A percentile compares a stretch with the other conserved stretches of the same genome.
These are phyloP conservation scores for Peucedramus taeniatus DNA, from an alignment of 2,113 vertebrate species.

Conservation along the genomic window DNA sequence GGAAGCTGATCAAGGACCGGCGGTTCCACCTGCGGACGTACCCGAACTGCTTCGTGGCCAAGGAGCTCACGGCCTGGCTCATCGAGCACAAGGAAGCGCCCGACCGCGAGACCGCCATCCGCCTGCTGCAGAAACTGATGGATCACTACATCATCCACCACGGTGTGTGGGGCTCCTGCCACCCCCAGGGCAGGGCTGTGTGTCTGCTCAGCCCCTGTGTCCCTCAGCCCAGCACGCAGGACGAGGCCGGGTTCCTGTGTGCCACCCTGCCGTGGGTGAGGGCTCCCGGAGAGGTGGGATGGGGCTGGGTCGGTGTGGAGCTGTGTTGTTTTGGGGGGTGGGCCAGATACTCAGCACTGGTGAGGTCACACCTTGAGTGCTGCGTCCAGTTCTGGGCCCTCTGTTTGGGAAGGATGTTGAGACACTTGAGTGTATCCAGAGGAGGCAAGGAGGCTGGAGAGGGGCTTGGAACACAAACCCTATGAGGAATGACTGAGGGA, in stretches of 20 bases:
- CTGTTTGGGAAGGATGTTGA: neutral
- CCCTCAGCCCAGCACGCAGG: neutral
- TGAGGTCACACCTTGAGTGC: neutral
- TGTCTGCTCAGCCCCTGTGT: accelerated
- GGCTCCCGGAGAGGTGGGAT: neutral
- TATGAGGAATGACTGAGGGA: neutral
- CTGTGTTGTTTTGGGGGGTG: neutral
- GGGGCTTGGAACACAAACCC: neutral
- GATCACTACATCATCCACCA: conserved; percentile 87
- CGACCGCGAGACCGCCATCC: conserved; percentile 75
- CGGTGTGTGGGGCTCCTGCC: conserved; percentile 58
- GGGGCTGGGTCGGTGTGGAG: neutral
- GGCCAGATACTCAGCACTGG: neutral
- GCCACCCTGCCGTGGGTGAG: accelerated
- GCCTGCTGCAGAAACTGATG: conserved; percentile 86
- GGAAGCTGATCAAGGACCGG: conserved; percentile 84
- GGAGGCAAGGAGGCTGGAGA: neutral
- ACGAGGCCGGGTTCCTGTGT: neutral
- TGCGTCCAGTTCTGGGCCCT: neutral
- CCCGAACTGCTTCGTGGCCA: conserved; percentile 85
- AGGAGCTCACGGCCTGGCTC: conserved; percentile 85
- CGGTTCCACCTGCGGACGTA: conserved; percentile 81
- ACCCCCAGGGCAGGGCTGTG: neutral
- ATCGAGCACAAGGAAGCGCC: conserved; percentile 81
- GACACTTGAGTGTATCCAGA: neutral